Percentiles rank a stretch among this genome's conserved stretches.
These are phyloP conservation scores for Chlamydotis undulata DNA, from an alignment of 2,113 vertebrate species.

Conservation along the genomic window DNA sequence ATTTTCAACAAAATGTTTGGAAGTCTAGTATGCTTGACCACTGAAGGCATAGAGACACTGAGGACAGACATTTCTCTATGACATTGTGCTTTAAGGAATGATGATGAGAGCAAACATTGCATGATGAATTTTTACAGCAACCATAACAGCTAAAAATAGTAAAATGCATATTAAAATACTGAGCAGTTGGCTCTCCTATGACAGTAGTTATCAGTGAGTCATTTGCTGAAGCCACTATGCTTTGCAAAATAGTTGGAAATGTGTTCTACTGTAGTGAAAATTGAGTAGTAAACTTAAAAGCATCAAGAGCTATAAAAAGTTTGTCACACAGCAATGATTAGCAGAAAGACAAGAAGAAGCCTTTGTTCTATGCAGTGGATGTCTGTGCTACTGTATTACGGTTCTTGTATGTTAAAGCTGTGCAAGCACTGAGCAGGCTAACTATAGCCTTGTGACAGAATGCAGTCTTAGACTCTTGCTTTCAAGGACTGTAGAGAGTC, in stretches of 20 bases:
- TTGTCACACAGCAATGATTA: slow-evolving; percentile 6
- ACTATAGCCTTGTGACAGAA: neutral
- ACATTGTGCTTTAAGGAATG: neutral
- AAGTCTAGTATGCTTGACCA: neutral
- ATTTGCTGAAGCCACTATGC: slow-evolving; percentile 35
- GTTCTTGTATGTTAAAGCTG: neutral
- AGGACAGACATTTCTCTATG: neutral
- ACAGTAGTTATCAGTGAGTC: slow-evolving; percentile 46
- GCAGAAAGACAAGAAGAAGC: neutral
- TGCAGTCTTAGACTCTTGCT: neutral
- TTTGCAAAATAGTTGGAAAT: slow-evolving; percentile 55
- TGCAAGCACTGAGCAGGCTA: neutral
- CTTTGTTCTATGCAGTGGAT: neutral
- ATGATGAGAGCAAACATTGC: neutral
- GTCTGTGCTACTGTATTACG: neutral
- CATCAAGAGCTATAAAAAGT: slow-evolving; percentile 31
- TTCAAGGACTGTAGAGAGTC: neutral
- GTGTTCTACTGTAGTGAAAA: slow-evolving; percentile 49
- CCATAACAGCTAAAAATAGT: slow-evolving; percentile 32
- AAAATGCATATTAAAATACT: neutral
- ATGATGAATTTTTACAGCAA: neutral
- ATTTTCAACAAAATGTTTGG: neutral
- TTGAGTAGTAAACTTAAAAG: slow-evolving; percentile 41
- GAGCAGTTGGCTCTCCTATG: slow-evolving; percentile 25
- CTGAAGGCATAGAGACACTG: neutral